phyloP scores from a whole-genome alignment of 2,113 vertebrate species.

The Microcebus murinus region DNA sequence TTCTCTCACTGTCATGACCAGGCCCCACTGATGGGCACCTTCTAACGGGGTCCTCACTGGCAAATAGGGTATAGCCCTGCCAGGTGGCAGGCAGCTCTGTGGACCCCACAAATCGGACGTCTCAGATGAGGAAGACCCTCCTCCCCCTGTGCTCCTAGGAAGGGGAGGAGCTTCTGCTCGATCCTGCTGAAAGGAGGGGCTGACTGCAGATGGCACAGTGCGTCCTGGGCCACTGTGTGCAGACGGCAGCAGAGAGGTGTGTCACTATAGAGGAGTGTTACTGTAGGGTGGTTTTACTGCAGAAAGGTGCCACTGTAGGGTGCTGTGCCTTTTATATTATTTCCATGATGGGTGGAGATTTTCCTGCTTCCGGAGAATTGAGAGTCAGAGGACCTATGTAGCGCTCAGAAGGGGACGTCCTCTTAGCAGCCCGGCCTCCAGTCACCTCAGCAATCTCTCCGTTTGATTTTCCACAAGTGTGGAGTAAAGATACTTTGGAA shows the following conservation, averaged over 20 bases:
- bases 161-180: fast-evolving
- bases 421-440: not conserved
- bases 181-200: not conserved
- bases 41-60: not conserved
- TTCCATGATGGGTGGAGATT: too few relatives aligned
- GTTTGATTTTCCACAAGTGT: not conserved
- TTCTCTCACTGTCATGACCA: not conserved
- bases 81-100: too few relatives aligned
- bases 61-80: not conserved
- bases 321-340: too few relatives aligned
- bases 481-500: not conserved
- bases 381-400: not conserved
- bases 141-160: fast-evolving
- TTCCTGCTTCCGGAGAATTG: not conserved
- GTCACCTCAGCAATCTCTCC: not conserved
- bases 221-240: fast-evolving
- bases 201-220: fast-evolving
- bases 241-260: not conserved
- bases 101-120: not conserved
- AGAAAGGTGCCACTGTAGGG: too few relatives aligned
- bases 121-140: not conserved
- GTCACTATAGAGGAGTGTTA: too few relatives aligned
- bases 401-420: fast-evolving
- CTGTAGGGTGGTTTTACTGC: too few relatives aligned
- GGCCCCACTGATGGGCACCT: too few relatives aligned